Conservation (phyloP, 2,888 invertebrate species). For the Lithophane semibrunnea region DNA sequence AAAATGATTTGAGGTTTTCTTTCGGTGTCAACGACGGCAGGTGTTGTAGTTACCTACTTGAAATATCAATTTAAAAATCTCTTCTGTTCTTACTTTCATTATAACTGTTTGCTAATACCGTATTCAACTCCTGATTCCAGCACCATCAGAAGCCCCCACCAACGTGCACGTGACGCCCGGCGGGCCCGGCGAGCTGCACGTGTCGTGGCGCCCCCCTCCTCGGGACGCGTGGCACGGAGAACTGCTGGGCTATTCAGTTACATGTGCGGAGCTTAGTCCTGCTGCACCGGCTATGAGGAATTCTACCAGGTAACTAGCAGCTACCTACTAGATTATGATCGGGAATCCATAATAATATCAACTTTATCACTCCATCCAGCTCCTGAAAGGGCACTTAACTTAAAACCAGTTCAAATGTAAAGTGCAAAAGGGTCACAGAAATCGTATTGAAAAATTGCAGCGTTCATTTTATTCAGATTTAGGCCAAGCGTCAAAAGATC, state of each 20-base stretch:
- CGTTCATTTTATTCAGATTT: not conserved
- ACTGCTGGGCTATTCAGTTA: conserved; percentile 93
- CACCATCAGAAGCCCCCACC: conserved; percentile 93
- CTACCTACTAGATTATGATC: not conserved
- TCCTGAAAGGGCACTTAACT: not conserved
- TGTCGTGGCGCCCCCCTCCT: conserved; percentile 94
- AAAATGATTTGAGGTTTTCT: not conserved
- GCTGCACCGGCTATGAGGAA: conserved; percentile 81
- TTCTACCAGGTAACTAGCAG: conserved; percentile 71
- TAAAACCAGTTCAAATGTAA: not conserved
- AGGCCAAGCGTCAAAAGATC: too few species aligned
- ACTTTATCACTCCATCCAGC: not conserved
- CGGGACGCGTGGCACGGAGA: conserved; percentile 94
- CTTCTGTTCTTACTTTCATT: not conserved
- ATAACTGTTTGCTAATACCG: not conserved
- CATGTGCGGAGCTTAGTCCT: conserved; percentile 92
- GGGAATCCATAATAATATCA: not conserved
- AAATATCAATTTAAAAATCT: not conserved
- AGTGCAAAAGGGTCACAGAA: not conserved
- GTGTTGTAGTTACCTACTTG: not conserved
- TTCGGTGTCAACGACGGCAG: not conserved
- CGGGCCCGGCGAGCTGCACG: conserved; percentile 93
- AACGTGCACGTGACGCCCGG: conserved; percentile 92
- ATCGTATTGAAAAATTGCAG: not conserved
- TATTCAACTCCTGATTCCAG: conserved; percentile 69